Percentiles rank a stretch among this genome's conserved stretches.
Evolutionary conservation across 2,888 invertebrate species (phyloP).

Genomic region (Eristalis tenax): DNA sequence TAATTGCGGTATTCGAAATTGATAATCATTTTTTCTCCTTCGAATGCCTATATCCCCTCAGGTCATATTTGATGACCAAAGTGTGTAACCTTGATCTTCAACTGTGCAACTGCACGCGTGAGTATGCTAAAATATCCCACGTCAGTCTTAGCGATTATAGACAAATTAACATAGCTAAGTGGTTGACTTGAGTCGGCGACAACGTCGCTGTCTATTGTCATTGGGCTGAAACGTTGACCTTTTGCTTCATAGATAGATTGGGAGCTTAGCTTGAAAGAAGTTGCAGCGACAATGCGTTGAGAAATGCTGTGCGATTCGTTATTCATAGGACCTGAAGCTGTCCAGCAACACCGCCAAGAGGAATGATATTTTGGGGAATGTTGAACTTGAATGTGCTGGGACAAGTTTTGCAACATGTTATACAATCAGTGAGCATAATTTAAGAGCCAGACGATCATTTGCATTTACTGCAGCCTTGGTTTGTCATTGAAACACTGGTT

Average conservation of each 20-base stretch:
- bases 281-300: not conserved
- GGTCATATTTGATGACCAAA: not conserved
- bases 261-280: not conserved
- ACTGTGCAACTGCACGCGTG: not conserved
- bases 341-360: no score
- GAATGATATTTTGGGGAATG: not conserved
- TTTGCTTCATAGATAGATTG: not conserved
- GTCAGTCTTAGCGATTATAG: not conserved
- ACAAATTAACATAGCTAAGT: not conserved
- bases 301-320: not conserved
- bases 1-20: not conserved
- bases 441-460: not conserved
- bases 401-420: not conserved
- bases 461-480: not conserved
- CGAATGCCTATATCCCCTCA: not conserved
- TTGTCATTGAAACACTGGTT: not conserved
- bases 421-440: not conserved
- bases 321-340: no score
- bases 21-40: not conserved
- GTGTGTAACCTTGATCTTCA: not conserved
- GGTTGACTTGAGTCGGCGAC: not conserved
- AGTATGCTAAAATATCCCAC: not conserved
- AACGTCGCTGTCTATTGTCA: not conserved
- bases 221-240: not conserved
- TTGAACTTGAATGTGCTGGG: not conserved